Conservation (phyloP, 2,113 vertebrate genomes). For the Erythrocercus mccallii region DNA sequence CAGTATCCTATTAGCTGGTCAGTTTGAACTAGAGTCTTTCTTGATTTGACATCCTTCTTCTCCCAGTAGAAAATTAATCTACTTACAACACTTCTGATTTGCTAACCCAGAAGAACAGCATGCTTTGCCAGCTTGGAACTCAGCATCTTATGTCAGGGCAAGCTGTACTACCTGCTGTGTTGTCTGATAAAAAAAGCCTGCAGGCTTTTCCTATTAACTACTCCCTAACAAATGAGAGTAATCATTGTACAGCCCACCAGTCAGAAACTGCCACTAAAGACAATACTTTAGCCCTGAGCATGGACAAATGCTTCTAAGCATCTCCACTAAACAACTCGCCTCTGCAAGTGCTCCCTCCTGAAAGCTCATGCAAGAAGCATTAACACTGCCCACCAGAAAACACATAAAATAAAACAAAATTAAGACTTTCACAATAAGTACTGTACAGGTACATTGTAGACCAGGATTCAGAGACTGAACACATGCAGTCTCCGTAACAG, state of each 20-base stretch:
- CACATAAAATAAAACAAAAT: background rate
- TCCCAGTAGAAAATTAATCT: background rate
- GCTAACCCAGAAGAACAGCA: background rate
- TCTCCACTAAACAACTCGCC: background rate
- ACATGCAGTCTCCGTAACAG: background rate
- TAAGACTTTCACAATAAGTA: background rate
- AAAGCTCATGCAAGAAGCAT: background rate
- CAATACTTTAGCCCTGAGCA: background rate
- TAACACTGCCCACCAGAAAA: background rate
- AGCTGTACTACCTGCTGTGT: background rate
- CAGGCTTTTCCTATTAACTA: background rate
- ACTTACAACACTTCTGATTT: background rate
- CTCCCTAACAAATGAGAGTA: background rate
- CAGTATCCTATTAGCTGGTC: background rate
- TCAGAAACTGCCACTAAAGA: background rate
- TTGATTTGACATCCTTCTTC: background rate
- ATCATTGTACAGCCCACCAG: background rate
- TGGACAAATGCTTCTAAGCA: background rate
- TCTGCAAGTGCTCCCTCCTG: background rate
- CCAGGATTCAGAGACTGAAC: background rate
- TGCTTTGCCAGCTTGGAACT: background rate
- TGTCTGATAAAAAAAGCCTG: background rate
- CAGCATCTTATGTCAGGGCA: background rate
- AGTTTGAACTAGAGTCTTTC: background rate
- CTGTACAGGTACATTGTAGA: background rate